Evolutionary conservation across 2,888 invertebrate species (phyloP), one percentile per base, ranked within the genome.

Genomic region (Pseudococcus longispinus): DNA sequence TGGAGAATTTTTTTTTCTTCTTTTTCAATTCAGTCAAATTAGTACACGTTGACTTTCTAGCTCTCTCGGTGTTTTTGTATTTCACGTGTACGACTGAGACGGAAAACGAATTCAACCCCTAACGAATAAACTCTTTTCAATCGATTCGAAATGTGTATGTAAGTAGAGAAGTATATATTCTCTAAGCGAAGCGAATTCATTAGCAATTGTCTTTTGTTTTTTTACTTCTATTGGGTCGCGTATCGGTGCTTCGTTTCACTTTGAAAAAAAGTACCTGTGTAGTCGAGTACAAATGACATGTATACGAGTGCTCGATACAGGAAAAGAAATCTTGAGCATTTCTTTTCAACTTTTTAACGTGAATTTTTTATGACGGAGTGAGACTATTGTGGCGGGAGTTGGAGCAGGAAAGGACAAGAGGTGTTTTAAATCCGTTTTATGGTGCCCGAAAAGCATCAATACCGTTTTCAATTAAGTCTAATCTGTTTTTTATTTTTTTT

Each of bases 41-140:
- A 70, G 70, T 29, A 32, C 70, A 70, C 23, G 60, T 60, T 60
- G 23, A n/a, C n/a, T 51, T 65, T 23, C 65, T 65, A 0, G n/a
- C 13, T 65, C 23, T 60, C 60, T 60, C 20, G 20, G 6, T 29
- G 6, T 29, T 29, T 60, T 60, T 60, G 8, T 60, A 60, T 20
- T 60, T 0, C 9, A 60, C 11, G 23, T 23, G 9, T 60, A 60
- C 60, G 60, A 60, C 23, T 20, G 60, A 1, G 23, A 60, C 23
- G 60, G 23, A 60, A 60, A 60, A 23, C 60, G 60, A 60, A 60
- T 60, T 60, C 20, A 60, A 60, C 9, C 20, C 60, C 23, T 60
- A 60, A 60, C 60, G 60, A 60, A 60, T 60, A 60, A 60, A 60
- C 60, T 60, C 60, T 60, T 60, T 23, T 60, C 60, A 60, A 60